Base-by-base conservation (phyloP, 2,888 invertebrate genomes). In the Drosophila hamatofila region DNA sequence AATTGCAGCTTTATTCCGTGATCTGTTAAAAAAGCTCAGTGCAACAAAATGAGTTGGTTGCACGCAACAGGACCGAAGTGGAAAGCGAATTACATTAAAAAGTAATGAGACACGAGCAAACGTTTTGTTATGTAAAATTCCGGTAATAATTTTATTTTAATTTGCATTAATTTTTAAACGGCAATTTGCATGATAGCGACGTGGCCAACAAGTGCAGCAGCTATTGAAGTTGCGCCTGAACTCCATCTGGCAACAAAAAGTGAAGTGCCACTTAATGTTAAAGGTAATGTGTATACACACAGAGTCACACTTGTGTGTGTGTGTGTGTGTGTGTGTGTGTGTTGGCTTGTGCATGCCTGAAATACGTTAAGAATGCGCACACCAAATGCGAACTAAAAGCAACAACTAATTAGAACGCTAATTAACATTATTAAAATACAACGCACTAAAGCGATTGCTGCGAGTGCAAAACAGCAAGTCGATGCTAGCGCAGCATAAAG, bases 391-490 rank as follows among this genome's bases (percentile, higher is more conserved):
- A 78, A 82, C 82, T 77, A 75, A 77, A 84, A 57, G 86, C 83
- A 82, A 71, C 85, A 84, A 84, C 89, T 86, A 89, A 86, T 89
- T 89, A 82, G 88, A 82, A 41, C 81, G 70, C 77, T 86, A 89
- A 86, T 89, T 89, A 89, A 82, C 89, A 78, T 89, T 86, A 89
- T 84, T 86, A 84, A 86, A 86, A 78, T 80, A 80, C 73, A 70
- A 39, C 51, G 72, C 64, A 59, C 57, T 65, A 52, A 59, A 74
- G 58, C 60, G 73, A 74, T 72, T 78, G 75, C 65, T 44, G 49
- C 60, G 44, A 68, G 62, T 63, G 69, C 72, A 52, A 60, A 52
- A 42, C n/a, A 44, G 55, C 30, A 49, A 61, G 51, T 39, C 46
- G 46, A 58, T 59, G 67, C 51, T n/a, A 41, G 49, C 27, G 42